Evolutionary conservation across 2,797 vertebrate genomes (phyloP).

Genomic region (Nyctalus aviator): DNA sequence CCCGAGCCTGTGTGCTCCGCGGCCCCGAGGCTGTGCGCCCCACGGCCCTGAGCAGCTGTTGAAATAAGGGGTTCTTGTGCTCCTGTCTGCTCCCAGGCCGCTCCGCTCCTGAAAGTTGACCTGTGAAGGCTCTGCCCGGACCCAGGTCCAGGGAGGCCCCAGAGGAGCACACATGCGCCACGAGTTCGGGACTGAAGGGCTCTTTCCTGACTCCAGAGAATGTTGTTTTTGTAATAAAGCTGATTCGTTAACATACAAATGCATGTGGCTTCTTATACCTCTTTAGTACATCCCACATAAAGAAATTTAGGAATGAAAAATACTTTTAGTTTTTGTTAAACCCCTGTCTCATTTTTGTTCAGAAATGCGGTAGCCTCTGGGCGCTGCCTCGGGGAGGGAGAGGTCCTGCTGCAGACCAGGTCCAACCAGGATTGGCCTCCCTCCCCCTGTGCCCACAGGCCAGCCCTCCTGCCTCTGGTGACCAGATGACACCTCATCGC

Average conservation of each 20-base stretch:
- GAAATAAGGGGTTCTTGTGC: neutral
- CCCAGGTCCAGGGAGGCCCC: neutral
- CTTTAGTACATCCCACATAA: neutral
- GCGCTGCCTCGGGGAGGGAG: neutral
- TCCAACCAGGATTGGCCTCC: fast-evolving
- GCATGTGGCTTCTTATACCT: neutral
- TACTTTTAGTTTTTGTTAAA: neutral
- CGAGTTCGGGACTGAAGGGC: neutral
- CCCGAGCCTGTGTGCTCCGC: neutral
- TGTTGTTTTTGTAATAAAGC: neutral
- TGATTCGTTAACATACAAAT: neutral
- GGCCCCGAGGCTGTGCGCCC: no score
- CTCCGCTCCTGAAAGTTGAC: fast-evolving
- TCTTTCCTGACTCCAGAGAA: neutral
- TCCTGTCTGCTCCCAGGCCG: fast-evolving
- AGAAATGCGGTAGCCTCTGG: neutral
- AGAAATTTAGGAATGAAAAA: neutral
- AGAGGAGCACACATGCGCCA: neutral
- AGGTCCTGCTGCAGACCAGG: neutral
- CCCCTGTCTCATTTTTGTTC: neutral
- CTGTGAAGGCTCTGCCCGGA: neutral
- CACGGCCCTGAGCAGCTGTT: neutral
- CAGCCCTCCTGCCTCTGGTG: neutral
- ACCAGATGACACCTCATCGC: fast-evolving
- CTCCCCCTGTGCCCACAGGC: fast-evolving